Conservation (phyloP, 2,888 invertebrate species). For the Lutraria lutraria region DNA sequence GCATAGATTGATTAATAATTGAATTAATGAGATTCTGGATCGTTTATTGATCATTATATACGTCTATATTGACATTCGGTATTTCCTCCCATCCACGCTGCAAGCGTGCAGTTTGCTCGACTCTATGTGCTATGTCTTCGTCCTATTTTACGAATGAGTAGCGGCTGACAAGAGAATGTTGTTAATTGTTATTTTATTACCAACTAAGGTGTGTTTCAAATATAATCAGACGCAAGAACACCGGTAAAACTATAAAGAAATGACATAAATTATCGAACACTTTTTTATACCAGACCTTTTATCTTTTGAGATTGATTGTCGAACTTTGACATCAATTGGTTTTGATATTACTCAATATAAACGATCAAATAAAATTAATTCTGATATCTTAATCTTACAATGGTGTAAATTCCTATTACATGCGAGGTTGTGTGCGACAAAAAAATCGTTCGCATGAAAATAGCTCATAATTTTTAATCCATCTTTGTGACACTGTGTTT, state of each 20-base stretch:
- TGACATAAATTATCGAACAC: conserved; percentile 33
- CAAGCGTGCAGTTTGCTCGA: not conserved
- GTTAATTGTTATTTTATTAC: conserved; percentile 65
- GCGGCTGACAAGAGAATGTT: conserved; percentile 45
- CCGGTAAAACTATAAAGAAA: conserved; percentile 30
- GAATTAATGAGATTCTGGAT: conserved; percentile 60
- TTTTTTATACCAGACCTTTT: conserved; percentile 13
- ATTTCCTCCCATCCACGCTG: conserved; percentile 31
- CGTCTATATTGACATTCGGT: conserved; percentile 41
- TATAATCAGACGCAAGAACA: conserved; percentile 42
- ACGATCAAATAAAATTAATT: not conserved
- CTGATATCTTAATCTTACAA: not conserved
- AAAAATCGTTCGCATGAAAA: not conserved
- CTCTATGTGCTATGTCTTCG: conserved; percentile 6
- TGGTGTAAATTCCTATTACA: not conserved
- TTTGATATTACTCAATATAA: not conserved
- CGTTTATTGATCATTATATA: conserved; percentile 48
- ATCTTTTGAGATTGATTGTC: not conserved
- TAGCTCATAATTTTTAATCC: not conserved
- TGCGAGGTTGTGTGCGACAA: not conserved
- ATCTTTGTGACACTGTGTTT: not conserved
- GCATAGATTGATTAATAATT: conserved; percentile 70
- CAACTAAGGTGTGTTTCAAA: conserved; percentile 48
- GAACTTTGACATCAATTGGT: not conserved
- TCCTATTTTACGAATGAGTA: conserved; percentile 32